Conservation (phyloP, 2,888 invertebrate species). For the Diploptera punctata region DNA sequence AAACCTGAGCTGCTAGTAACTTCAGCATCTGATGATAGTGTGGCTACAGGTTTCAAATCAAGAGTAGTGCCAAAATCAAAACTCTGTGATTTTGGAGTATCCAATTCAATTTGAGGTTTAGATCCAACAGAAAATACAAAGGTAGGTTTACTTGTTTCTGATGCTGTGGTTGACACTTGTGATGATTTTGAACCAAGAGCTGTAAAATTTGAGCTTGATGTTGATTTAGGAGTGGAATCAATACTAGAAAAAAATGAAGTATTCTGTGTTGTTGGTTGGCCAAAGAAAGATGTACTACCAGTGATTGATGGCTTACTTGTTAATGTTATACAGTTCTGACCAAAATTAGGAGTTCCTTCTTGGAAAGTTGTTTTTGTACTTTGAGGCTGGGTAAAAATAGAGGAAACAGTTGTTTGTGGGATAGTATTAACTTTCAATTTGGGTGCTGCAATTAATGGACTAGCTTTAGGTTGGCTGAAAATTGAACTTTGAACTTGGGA, state of each 20-base stretch:
- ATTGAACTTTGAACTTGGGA: background rate
- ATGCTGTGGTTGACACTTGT: background rate
- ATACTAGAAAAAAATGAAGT: background rate
- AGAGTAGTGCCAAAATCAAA: background rate
- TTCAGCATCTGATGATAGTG: background rate
- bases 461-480: background rate
- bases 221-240: background rate
- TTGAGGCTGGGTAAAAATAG: background rate
- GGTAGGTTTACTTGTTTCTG: background rate
- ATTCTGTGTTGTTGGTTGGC: background rate
- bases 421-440: background rate
- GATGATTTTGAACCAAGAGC: conserved; percentile 33
- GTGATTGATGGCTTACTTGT: background rate
- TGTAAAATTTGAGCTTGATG: conserved; percentile 9
- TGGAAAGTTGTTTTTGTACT: background rate
- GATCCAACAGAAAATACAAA: conserved; percentile 12
- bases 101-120: background rate
- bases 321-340: background rate
- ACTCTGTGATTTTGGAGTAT: conserved; percentile 1
- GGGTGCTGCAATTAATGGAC: background rate
- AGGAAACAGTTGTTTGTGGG: background rate
- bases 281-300: no score
- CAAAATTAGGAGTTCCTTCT: background rate
- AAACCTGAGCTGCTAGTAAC: background rate
- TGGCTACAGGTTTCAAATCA: background rate